Base-by-base conservation (phyloP, 2,888 invertebrate genomes). In the Sphaeridia pumilis region DNA sequence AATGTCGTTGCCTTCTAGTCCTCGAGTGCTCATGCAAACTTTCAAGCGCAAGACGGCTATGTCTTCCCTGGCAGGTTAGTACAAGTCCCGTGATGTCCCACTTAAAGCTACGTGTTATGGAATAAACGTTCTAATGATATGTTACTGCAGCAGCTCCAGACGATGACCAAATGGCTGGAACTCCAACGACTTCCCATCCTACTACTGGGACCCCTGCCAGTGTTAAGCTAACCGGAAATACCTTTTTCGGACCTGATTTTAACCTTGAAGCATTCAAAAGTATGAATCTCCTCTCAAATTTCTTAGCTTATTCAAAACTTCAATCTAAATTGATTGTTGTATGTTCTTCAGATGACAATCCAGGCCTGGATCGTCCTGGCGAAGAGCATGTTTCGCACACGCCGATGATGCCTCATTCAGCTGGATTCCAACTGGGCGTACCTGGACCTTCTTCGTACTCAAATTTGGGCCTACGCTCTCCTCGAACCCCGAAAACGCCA, bases 171-270 rank as follows among this genome's bases (percentile, higher is more conserved):
- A n/a, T n/a, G n/a, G n/a, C n/a, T n/a, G n/a, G n/a, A n/a, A n/a
- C n/a, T n/a, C n/a, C n/a, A n/a, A n/a, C n/a, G n/a, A n/a, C n/a
- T n/a, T n/a, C n/a, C n/a, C n/a, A n/a, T n/a, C n/a, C n/a, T n/a
- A n/a, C n/a, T n/a, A n/a, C n/a, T n/a, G n/a, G n/a, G n/a, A 78
- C 79, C 49, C 80, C 82, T 14, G 79, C 81, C 56, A 78, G 80
- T 52, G 72, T 73, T 14, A 82, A 83, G 67, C 76, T 86, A 27
- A 83, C 84, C 12, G 87, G 86, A 20, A 85, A 81, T 67, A 85
- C 87, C 24, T 97, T 97, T 76, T 97, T 97, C 73, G 93, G 93
- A 10, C 90, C 90, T 0, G 93, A 92, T 74, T 97, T 97, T 70
- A 93, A 84, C 69, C 77, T 88, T 46, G 93, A 93, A 54, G 82